Percentiles rank a stretch among this genome's conserved stretches.
Conservation (phyloP, 2,113 vertebrate species). For the Halcyon senegalensis region DNA sequence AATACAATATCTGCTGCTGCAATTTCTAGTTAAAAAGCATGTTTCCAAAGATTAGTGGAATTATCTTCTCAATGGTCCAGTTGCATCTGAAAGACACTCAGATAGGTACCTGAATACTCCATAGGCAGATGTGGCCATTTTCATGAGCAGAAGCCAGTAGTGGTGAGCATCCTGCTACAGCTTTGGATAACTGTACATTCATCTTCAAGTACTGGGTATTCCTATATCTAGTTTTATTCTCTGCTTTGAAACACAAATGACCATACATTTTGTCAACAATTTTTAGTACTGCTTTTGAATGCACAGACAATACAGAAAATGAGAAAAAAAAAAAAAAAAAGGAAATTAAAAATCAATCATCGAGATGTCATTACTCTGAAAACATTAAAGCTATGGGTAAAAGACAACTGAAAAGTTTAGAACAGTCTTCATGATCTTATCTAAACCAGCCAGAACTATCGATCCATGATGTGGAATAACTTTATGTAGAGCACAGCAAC, state of each 20-base stretch:
- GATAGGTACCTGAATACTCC: slow-evolving; percentile 69
- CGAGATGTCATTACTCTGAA: background rate
- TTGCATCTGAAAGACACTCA: background rate
- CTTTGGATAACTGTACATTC: background rate
- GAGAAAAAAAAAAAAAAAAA: background rate
- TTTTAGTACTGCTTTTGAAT: background rate
- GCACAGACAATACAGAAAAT: background rate
- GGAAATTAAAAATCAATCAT: background rate
- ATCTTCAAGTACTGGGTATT: background rate
- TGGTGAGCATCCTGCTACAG: background rate
- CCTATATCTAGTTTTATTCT: background rate
- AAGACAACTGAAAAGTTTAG: background rate
- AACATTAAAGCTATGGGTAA: background rate
- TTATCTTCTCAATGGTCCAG: background rate
- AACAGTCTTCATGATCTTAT: background rate
- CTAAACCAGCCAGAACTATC: background rate
- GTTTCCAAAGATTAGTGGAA: background rate
- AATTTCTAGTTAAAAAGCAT: background rate
- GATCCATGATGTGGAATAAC: background rate
- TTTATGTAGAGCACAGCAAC: background rate
- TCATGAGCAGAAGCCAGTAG: slow-evolving; percentile 74
- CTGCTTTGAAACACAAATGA: slow-evolving; percentile 31
- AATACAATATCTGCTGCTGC: background rate
- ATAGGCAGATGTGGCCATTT: slow-evolving; percentile 71
- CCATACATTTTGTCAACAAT: background rate